Percentiles rank a stretch among this genome's conserved stretches.
Conservation (phyloP, 2,888 invertebrate species). For the Dolichomitus sp. region DNA sequence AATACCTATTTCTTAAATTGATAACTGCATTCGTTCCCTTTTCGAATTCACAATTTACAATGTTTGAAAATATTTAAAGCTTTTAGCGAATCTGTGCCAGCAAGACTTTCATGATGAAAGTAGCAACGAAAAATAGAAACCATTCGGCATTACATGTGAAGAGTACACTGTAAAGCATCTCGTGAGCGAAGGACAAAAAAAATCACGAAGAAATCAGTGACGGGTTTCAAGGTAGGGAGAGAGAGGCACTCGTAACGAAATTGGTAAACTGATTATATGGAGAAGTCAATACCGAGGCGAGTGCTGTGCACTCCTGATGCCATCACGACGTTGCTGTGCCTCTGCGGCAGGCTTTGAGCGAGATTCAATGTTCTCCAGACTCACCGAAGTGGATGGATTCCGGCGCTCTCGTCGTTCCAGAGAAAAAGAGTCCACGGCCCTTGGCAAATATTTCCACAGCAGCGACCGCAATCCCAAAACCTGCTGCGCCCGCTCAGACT, state of each 20-base stretch:
- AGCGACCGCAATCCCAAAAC: slow-evolving; percentile 67
- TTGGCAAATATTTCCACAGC: slow-evolving; percentile 78
- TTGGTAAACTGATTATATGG: slow-evolving; percentile 77
- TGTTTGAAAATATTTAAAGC: background rate
- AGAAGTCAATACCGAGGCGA: slow-evolving; percentile 70
- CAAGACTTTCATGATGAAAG: background rate
- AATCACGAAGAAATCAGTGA: slow-evolving; percentile 25
- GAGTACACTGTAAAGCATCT: background rate
- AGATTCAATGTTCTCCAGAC: slow-evolving; percentile 53
- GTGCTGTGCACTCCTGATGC: slow-evolving; percentile 53
- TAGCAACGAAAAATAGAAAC: background rate
- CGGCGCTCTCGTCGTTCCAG: slow-evolving; percentile 31
- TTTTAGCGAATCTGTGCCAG: background rate
- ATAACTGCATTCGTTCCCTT: background rate
- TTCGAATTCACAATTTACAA: background rate
- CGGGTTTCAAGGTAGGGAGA: slow-evolving; percentile 37
- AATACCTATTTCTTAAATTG: no score
- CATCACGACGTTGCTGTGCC: slow-evolving; percentile 15
- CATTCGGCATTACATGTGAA: background rate
- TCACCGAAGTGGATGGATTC: slow-evolving; percentile 63
- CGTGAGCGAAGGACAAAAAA: slow-evolving; percentile 1
- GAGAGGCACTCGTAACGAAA: slow-evolving; percentile 65
- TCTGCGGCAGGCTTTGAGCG: slow-evolving; percentile 48
- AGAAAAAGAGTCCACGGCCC: slow-evolving; percentile 61
- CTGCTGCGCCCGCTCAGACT: slow-evolving; percentile 30